phyloP scores from a whole-genome alignment of 2,888 invertebrate species.

The Tinea semifulvella region DNA sequence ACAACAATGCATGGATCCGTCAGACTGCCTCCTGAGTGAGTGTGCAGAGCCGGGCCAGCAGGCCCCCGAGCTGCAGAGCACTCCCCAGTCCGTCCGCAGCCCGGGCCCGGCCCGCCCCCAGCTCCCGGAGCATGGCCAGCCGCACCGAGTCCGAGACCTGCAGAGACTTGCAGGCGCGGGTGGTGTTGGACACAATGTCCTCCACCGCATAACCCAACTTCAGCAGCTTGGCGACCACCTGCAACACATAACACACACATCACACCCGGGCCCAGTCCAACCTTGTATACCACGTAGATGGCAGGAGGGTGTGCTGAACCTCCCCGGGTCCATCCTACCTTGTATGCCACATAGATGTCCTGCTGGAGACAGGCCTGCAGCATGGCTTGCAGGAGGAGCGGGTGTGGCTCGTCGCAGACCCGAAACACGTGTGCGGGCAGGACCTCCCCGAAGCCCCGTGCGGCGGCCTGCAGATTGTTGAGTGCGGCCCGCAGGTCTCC shows the following conservation, averaged over 20 bases:
- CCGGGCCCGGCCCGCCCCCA: slow-evolving; percentile 89
- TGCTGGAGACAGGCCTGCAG: slow-evolving; percentile 81
- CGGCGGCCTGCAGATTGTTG: slow-evolving; percentile 96
- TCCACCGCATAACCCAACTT: slow-evolving; percentile 95
- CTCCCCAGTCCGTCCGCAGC: slow-evolving; percentile 89
- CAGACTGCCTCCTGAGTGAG: too few relatives aligned
- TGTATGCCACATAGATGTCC: slow-evolving; percentile 87
- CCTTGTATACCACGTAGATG: too few relatives aligned
- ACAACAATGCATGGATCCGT: too few relatives aligned
- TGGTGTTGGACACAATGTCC: slow-evolving; percentile 95
- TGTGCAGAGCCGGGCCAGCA: slow-evolving; percentile 86
- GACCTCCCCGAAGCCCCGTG: slow-evolving; percentile 87
- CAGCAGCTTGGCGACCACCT: slow-evolving; percentile 89
- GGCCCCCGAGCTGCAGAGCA: slow-evolving; percentile 88
- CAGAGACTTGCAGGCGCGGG: slow-evolving; percentile 91
- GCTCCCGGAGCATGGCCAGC: slow-evolving; percentile 88
- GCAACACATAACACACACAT: too few relatives aligned
- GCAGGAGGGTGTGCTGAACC: too few relatives aligned
- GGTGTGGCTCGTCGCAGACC: slow-evolving; percentile 99
- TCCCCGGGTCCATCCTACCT: too few relatives aligned
- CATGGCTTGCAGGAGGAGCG: slow-evolving; percentile 91
- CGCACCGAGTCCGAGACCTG: slow-evolving; percentile 83
- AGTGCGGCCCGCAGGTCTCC: slow-evolving; percentile 98
- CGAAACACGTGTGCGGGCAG: slow-evolving; percentile 95
- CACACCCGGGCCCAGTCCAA: too few relatives aligned